Evolutionary conservation across 2,888 invertebrate genomes (phyloP), one percentile per base, ranked within the genome.

Genomic region (Aleiodes testaceus): DNA sequence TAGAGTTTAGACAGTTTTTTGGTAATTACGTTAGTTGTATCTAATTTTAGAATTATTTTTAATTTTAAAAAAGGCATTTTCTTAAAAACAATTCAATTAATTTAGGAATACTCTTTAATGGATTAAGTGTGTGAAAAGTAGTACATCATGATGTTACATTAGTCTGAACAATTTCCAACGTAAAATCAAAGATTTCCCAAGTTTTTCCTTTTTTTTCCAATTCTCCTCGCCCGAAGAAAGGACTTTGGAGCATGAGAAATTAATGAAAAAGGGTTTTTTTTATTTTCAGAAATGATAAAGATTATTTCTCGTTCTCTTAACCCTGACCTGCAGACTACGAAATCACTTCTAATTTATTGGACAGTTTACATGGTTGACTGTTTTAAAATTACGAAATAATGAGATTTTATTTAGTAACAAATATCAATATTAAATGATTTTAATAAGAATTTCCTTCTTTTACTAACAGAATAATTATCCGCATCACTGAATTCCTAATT

Each of bases 281-380:
- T 0, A 9, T 36, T 36, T 11, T 12, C 1, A 59, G 30, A 67
- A 22, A 67, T 69, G 75, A 77, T 75, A 75, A 77, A 75, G 66
- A 70, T 72, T 69, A 71, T 72, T 74, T 73, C 70, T 70, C 70
- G n/a, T 3, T 30, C 67, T 61, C 26, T 70, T 72, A 74, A 74
- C 76, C 75, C 72, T 77, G 77, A 77, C 77, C 77, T 72, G 75
- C 36, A 70, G 75, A 72, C 77, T 70, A 76, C 77, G 75, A 76
- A 76, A 77, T 76, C 77, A 53, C 74, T 47, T 70, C 72, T 76
- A 74, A 77, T 77, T 77, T 77, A 77, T 77, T 75, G 66, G 73
- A 52, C 72, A 47, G 72, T 75, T 20, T 42, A 36, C 26, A 44
- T 42, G 50, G 12, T 61, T 18, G 18, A 11, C 45, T 63, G 63